These are phyloP conservation scores for Tupiocoris notatus DNA, from an alignment of 2,888 invertebrate genomes.

Conservation along the genomic window DNA sequence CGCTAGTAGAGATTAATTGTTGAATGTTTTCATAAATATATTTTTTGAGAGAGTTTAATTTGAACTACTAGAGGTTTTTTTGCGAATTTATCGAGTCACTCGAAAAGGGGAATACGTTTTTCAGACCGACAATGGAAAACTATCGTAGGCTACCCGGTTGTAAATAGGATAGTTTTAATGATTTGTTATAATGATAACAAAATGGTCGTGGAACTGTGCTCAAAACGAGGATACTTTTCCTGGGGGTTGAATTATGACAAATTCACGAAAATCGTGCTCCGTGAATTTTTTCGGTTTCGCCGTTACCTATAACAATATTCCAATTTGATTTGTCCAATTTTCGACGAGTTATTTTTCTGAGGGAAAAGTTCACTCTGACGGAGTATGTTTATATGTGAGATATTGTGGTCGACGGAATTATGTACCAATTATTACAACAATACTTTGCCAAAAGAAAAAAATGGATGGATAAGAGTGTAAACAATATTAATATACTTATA, in stretches of 20 bases:
- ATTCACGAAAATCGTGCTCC: too few relatives aligned
- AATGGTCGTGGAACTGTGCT: conserved; percentile 42
- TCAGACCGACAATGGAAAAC: conserved; percentile 6
- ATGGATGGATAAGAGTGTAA: conserved; percentile 39
- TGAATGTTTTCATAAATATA: conserved; percentile 48
- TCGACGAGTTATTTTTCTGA: conserved; percentile 38
- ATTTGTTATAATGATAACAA: conserved; percentile 39
- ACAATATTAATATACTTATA: conserved; percentile 42
- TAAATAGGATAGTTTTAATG: conserved; percentile 45
- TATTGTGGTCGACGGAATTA: conserved; percentile 26
- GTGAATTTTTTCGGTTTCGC: background rate
- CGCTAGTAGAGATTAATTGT: conserved; percentile 42
- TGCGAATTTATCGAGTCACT: background rate
- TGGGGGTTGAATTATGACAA: background rate
- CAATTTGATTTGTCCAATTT: background rate
- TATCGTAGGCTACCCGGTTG: conserved; percentile 45
- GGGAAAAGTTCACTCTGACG: conserved; percentile 43
- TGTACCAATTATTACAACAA: conserved; percentile 44
- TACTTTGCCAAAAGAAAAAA: conserved; percentile 32
- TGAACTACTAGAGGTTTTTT: conserved; percentile 33
- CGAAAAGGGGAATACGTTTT: background rate
- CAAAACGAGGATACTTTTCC: conserved; percentile 46
- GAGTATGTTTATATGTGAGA: conserved; percentile 45
- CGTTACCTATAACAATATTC: too few relatives aligned
- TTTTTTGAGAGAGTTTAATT: conserved; percentile 45